These are phyloP conservation scores for Fratercula arctica DNA, from an alignment of 2,797 vertebrate species.

Conservation along the genomic window DNA sequence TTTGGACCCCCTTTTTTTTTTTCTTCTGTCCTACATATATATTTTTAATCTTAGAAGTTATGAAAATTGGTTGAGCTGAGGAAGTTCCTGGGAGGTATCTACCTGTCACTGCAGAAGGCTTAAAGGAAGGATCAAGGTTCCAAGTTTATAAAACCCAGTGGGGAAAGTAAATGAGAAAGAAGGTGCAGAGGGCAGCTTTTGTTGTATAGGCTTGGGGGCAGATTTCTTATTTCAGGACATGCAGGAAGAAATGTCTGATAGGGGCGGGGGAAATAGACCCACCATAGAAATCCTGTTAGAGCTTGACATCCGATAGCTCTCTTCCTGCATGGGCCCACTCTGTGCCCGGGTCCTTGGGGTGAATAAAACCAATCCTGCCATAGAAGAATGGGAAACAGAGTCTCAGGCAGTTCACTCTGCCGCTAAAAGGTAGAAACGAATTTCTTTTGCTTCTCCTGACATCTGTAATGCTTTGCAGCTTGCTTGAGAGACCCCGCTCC, in stretches of 20 bases:
- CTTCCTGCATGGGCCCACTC: fast-evolving
- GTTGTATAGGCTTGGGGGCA: neutral
- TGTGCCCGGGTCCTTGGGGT: neutral
- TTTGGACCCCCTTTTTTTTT: neutral
- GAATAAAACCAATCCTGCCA: neutral
- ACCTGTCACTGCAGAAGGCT: neutral
- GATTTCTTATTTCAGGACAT: neutral
- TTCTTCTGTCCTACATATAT: neutral
- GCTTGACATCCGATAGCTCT: neutral
- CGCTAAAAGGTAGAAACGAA: neutral
- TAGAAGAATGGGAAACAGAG: neutral
- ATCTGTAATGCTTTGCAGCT: neutral
- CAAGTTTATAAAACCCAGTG: neutral
- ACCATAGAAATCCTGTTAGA: neutral
- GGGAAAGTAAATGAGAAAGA: neutral
- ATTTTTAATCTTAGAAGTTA: neutral
- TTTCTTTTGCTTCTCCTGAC: neutral
- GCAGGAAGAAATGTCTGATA: neutral
- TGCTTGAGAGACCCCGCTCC: neutral
- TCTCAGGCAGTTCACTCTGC: neutral
- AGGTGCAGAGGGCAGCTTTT: neutral
- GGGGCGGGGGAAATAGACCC: neutral
- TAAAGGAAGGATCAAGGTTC: neutral
- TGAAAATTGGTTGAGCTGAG: neutral
- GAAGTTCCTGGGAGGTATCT: neutral